Evolutionary conservation across 2,113 vertebrate species (phyloP), one percentile per base, ranked within the genome.

Genomic region (Perca fluviatilis): DNA sequence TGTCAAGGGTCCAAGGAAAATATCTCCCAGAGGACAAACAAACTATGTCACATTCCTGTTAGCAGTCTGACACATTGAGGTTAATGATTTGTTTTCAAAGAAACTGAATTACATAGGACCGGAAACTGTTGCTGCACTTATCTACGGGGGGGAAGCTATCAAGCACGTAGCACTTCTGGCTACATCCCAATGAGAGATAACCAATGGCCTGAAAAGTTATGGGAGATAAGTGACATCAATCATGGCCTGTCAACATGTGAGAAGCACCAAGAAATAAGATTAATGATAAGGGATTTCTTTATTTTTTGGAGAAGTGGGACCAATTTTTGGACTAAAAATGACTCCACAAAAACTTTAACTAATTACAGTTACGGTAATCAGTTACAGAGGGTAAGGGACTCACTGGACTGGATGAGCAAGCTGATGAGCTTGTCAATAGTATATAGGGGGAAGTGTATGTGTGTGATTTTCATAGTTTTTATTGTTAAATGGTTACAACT

Each of bases 111-210:
- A 54, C 23, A 14, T 8, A 10, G 1, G 23, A 60, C 25, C 8
- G 8, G 74, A 83, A 80, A 69, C 53, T 53, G 77, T 25, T 15
- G 76, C 18, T 46, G 40, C 3, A 18, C 21, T 81, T 65, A n/a
- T 80, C 80, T 72, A 7, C 25, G n/a, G 19, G 21, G 21, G 18
- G 57, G 66, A 25, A 63, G 18, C 43, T 15, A 50, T 73, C 23
- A 19, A 43, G 49, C 75, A 70, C 18, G 64, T 71, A 74, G 60
- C 65, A 33, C 58, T 53, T 62, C 36, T 86, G 74, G 74, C 66
- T 30, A 2, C n/a, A 53, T 76, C 57, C 66, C 62, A 68, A 0
- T 57, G 18, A 63, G 10, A 40, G 71, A 72, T 69, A 67, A 79
- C 74, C 23, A n/a, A 51, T 1, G 50, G 18, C 3, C 40, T 0